A percentile compares a stretch with the other conserved stretches of the same genome.
phyloP scores from a whole-genome alignment of 2,797 vertebrate species.

The Calcarius lapponicus region DNA sequence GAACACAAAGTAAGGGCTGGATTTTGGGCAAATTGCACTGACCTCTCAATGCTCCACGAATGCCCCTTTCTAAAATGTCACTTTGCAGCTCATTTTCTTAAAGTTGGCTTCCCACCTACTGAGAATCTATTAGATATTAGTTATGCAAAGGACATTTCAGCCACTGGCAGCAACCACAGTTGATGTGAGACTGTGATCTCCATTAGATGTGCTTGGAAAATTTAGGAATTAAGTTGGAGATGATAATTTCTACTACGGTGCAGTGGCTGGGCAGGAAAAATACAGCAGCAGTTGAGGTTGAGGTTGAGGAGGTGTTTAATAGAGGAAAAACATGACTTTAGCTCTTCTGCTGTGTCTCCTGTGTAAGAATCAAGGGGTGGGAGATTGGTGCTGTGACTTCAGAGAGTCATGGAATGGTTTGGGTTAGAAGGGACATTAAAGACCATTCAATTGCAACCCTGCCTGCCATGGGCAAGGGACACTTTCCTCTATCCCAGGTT shows the following conservation, averaged over 20 bases:
- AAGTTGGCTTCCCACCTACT: background rate
- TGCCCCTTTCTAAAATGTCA: accelerated
- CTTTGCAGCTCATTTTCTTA: background rate
- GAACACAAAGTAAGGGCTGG: background rate
- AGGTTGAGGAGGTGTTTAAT: background rate
- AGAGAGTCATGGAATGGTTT: background rate
- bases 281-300: background rate
- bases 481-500: accelerated
- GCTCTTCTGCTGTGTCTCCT: background rate
- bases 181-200: background rate
- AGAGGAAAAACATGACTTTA: background rate
- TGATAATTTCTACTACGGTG: background rate
- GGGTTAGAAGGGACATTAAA: background rate
- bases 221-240: background rate
- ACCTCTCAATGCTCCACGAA: accelerated
- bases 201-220: background rate
- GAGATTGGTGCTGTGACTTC: background rate
- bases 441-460: too few relatives aligned
- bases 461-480: too few relatives aligned
- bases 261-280: background rate
- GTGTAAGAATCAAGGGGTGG: background rate
- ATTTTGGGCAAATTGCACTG: accelerated
- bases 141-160: background rate
- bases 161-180: background rate
- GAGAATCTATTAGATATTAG: background rate